Percentiles rank a stretch among this genome's conserved stretches.
These are phyloP conservation scores for Anthoptus insignis DNA, from an alignment of 2,888 invertebrate genomes.

Conservation along the genomic window DNA sequence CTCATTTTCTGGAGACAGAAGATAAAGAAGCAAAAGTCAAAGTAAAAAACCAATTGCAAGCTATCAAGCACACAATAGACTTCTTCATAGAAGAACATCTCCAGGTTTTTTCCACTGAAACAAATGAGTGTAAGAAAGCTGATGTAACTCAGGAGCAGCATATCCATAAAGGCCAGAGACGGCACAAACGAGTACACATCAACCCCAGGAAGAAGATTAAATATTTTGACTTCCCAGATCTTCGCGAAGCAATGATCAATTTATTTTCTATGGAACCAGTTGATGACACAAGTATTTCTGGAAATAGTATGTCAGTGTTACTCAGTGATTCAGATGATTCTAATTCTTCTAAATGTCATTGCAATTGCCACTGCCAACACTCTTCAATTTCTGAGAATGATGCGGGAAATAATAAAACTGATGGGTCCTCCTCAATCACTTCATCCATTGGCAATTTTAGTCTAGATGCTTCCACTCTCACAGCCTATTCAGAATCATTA, in stretches of 20 bases:
- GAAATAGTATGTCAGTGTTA: conserved; percentile 16
- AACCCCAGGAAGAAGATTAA: conserved; percentile 71
- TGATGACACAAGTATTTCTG: conserved; percentile 34
- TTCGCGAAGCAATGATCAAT: conserved; percentile 71
- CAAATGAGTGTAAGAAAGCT: conserved; percentile 41
- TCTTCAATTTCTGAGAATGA: conserved; percentile 58
- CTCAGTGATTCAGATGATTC: conserved; percentile 50
- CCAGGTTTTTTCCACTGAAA: conserved; percentile 48
- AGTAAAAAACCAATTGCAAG: conserved; percentile 65
- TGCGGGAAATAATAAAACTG: conserved; percentile 64
- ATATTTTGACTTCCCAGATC: conserved; percentile 75
- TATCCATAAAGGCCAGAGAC: conserved; percentile 54
- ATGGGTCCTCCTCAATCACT: conserved; percentile 63
- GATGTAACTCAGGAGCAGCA: conserved; percentile 27
- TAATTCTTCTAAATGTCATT: conserved; percentile 55
- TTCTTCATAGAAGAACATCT: conserved; percentile 64
- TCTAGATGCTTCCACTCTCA: conserved; percentile 71
- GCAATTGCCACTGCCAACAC: conserved; percentile 63
- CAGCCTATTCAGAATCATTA: conserved; percentile 77
- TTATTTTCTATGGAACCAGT: conserved; percentile 58
- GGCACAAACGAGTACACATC: conserved; percentile 55
- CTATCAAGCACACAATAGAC: conserved; percentile 68
- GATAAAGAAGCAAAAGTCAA: conserved; percentile 65
- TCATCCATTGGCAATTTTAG: conserved; percentile 80
- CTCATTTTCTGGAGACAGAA: conserved; percentile 70